Base-by-base conservation (phyloP, 35 echinoderm and acorn worm species). In the Apostichopus californicus region DNA sequence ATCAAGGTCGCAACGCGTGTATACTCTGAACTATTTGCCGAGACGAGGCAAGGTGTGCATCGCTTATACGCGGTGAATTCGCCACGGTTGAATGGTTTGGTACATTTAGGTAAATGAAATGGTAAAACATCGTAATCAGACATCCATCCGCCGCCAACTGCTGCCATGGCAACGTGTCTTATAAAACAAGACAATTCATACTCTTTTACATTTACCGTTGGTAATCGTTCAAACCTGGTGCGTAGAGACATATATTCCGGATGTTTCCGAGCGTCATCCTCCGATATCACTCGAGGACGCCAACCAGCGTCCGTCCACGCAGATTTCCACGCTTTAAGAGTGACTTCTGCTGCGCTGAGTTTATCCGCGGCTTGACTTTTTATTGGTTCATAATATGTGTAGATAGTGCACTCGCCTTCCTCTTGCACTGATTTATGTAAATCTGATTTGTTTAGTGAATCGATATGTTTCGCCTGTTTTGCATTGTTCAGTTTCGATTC, bases 161-260 rank as follows among this genome's bases (percentile, higher is more conserved):
- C 77, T 9, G 77, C 77, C 77, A 78, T 78, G 8, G 77, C 77
- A 8, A 78, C 77, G 77, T 78, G 77, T 34, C 77, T 78, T 0
- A 77, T 9, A 24, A 77, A 77, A 24, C 73, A 77, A 11, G 73
- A 77, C 73, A 77, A 9, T 17, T 77, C 73, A 24, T 77, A 78
- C 17, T 21, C 77, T 34, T 78, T 78, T 78, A 34, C 21, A 78
- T 78, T 78, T 18, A 21, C 28, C 21, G 77, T 78, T 26, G 77
- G 77, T 23, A 78, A 24, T 21, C 21, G 5, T 5, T 7, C 23
- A 78, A 78, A 78, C 77, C 52, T 78, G 9, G 23, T 22, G 18
- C 77, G 77, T 26, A 78, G 52, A 7, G 9, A 26, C 1, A 26
- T 34, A 23, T 78, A 78, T 24, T 78, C 77, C 11, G 77, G 77